phyloP scores from a whole-genome alignment of 2,797 vertebrate species.

The Trachurus trachurus region DNA sequence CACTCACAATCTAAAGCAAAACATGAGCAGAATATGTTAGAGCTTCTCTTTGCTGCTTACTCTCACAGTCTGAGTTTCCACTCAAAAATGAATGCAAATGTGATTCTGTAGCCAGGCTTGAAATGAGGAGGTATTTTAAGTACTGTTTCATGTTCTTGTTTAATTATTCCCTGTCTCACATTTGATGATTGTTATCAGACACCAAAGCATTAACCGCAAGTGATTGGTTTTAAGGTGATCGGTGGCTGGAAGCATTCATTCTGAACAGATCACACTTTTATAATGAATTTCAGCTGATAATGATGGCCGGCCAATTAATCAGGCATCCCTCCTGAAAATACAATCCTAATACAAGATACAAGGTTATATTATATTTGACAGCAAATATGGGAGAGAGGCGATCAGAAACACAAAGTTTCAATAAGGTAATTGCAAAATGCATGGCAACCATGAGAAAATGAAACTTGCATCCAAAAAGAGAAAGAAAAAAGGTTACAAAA shows the following conservation, averaged over 20 bases:
- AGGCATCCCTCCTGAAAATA: background rate
- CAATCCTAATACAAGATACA: background rate
- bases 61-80: background rate
- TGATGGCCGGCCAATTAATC: too few relatives aligned
- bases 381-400: background rate
- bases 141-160: background rate
- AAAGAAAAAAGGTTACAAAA: constrained; percentile 8
- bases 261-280: too few relatives aligned
- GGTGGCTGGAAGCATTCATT: too few relatives aligned
- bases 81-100: background rate
- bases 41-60: background rate
- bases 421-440: background rate
- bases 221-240: too few relatives aligned
- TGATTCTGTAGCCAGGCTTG: background rate
- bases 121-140: background rate
- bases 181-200: too few relatives aligned
- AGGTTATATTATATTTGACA: background rate
- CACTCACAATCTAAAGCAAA: background rate
- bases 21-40: background rate
- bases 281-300: too few relatives aligned
- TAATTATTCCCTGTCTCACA: background rate
- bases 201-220: too few relatives aligned
- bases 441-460: constrained; percentile 1
- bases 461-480: constrained; percentile 1
- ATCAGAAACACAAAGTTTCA: background rate